These are phyloP conservation scores for Heliconius congener DNA, from an alignment of 1,140 invertebrate species.

Conservation along the genomic window DNA sequence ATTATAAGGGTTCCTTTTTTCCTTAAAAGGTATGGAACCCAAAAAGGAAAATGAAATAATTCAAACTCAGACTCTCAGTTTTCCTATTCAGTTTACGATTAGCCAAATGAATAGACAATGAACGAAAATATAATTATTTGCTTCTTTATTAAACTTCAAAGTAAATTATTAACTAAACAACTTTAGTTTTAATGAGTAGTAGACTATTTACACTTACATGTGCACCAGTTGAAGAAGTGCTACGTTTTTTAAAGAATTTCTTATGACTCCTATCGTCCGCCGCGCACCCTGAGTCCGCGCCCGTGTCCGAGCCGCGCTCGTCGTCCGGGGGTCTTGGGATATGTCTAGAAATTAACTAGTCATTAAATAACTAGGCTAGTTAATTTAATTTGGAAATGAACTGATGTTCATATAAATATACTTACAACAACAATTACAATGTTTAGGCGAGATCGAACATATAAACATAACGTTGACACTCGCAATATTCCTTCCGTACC, in stretches of 20 bases:
- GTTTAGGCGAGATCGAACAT: too few species aligned
- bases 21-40: too few species aligned
- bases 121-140: too few species aligned
- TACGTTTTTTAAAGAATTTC: constrained; percentile 93
- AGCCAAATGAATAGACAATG: too few species aligned
- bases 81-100: too few species aligned
- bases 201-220: constrained; percentile 51
- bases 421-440: too few species aligned
- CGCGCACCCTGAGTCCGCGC: constrained; percentile 82
- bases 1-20: too few species aligned
- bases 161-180: too few species aligned
- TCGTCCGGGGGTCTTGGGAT: constrained; percentile 86
- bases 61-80: not conserved
- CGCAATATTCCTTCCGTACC: too few species aligned
- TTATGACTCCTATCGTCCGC: constrained; percentile 87
- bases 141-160: too few species aligned
- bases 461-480: too few species aligned
- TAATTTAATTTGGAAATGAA: not conserved
- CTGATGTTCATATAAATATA: not conserved
- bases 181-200: too few species aligned
- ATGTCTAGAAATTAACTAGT: constrained; percentile 79
- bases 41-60: not conserved
- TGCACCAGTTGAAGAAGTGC: constrained; percentile 92
- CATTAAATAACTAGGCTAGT: not conserved
- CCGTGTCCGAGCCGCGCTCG: constrained; percentile 82